Evolutionary conservation across 2,888 invertebrate genomes (phyloP).

Genomic region (Dynastes hyllus): DNA sequence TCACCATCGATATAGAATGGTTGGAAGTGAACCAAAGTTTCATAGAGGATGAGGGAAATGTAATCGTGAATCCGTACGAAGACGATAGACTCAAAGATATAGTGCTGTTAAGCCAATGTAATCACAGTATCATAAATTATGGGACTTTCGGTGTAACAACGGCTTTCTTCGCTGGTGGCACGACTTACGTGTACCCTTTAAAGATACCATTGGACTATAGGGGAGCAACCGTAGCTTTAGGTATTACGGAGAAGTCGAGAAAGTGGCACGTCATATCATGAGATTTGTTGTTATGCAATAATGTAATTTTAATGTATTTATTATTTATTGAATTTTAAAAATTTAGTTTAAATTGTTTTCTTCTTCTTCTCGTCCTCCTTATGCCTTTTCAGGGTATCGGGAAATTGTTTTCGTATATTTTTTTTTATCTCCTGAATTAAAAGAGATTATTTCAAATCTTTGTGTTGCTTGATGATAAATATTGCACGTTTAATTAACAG

Average conservation of each 20-base stretch:
- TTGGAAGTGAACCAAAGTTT: conserved; percentile 36
- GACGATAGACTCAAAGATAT: conserved; percentile 50
- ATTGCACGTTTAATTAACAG: no score
- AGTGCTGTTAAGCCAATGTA: conserved; percentile 54
- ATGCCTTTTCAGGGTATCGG: no score
- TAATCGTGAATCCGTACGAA: conserved; percentile 48
- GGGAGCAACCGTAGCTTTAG: conserved; percentile 55
- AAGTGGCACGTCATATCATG: neutral
- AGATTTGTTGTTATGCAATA: neutral
- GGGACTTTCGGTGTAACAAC: conserved; percentile 55
- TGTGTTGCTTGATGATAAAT: no score
- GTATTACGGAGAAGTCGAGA: conserved; percentile 48
- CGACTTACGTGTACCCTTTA: conserved; percentile 55
- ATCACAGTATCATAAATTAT: conserved; percentile 57
- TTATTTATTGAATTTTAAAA: no score
- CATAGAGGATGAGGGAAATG: conserved; percentile 40
- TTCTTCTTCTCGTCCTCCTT: no score
- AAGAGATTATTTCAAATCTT: no score
- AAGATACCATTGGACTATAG: conserved; percentile 53
- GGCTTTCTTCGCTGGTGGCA: conserved; percentile 54
- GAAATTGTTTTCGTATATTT: no score
- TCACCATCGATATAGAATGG: conserved; percentile 53
- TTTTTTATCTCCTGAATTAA: no score
- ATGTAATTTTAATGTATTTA: neutral
- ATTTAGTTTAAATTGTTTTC: no score